Evolutionary conservation across 2,888 invertebrate genomes (phyloP).

Genomic region (Pristionchus arcanus): DNA sequence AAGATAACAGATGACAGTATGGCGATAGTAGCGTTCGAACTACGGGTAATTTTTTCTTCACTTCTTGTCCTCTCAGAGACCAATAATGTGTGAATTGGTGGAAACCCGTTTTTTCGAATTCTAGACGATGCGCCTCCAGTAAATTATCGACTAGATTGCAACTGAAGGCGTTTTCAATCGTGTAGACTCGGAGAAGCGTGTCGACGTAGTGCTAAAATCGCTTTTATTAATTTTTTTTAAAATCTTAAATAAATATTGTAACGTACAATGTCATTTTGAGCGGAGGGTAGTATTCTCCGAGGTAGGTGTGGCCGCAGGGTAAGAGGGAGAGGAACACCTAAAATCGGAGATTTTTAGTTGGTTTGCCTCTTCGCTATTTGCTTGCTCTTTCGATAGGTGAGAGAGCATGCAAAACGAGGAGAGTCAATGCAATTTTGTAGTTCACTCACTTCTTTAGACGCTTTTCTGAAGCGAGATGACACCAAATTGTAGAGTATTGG

Average conservation of each 20-base stretch:
- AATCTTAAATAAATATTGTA: background rate
- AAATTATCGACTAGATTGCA: background rate
- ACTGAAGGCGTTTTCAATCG: conserved; percentile 14
- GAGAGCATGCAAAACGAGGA: too few species aligned
- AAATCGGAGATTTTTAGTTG: background rate
- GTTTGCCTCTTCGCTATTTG: too few species aligned
- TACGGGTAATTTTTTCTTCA: too few species aligned
- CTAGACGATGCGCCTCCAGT: too few species aligned
- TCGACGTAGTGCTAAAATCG: background rate
- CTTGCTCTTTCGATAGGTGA: too few species aligned
- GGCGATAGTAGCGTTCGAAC: too few species aligned
- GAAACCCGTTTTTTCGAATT: too few species aligned
- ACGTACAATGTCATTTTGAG: conserved; percentile 49
- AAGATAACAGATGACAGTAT: too few species aligned
- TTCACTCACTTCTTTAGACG: conserved; percentile 65
- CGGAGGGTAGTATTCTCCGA: conserved; percentile 44
- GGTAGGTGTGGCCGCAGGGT: background rate
- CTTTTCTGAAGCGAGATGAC: conserved; percentile 67
- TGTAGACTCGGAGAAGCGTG: background rate
- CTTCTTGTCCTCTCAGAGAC: too few species aligned
- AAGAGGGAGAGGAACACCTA: conserved; percentile 50
- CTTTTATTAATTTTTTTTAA: background rate
- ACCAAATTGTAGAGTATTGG: conserved; percentile 72
- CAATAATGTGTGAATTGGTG: too few species aligned
- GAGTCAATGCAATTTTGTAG: background rate